Evolutionary conservation across 1,140 invertebrate species (phyloP).

Genomic region (Achroia grisella): DNA sequence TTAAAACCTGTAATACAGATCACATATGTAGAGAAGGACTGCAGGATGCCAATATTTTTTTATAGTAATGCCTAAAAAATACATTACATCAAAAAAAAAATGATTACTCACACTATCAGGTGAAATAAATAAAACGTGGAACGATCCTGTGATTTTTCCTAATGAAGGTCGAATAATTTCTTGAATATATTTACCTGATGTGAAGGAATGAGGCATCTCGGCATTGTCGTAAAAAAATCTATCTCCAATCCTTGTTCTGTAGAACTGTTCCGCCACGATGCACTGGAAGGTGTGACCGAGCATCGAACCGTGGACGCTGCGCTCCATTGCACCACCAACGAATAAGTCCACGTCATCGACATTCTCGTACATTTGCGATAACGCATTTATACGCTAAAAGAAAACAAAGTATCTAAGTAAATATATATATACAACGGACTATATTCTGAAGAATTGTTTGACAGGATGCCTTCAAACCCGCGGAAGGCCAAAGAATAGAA

Average conservation of each 20-base stretch:
- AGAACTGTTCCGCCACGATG: slow-evolving; percentile 92
- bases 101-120: no score
- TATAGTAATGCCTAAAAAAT: no score
- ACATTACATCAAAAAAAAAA: no score
- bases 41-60: no score
- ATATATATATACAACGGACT: no score
- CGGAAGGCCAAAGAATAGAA: no score
- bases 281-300: slow-evolving; percentile 94
- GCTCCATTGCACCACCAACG: slow-evolving; percentile 88
- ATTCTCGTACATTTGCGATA: slow-evolving; percentile 79
- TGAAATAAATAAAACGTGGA: no score
- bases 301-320: slow-evolving; percentile 82
- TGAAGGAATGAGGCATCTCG: slow-evolving; percentile 80
- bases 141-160: no score
- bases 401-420: slow-evolving; percentile 1
- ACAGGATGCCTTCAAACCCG: no score
- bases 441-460: no score
- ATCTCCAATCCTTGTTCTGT: slow-evolving; percentile 86
- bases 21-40: no score
- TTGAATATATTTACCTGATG: slow-evolving; percentile 75
- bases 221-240: slow-evolving; percentile 88
- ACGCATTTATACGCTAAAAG: slow-evolving; percentile 77
- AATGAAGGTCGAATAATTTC: not conserved
- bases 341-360: slow-evolving; percentile 93
- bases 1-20: no score